These are phyloP conservation scores for Balanococcus diminutus DNA, from an alignment of 2,888 invertebrate species.

Conservation along the genomic window DNA sequence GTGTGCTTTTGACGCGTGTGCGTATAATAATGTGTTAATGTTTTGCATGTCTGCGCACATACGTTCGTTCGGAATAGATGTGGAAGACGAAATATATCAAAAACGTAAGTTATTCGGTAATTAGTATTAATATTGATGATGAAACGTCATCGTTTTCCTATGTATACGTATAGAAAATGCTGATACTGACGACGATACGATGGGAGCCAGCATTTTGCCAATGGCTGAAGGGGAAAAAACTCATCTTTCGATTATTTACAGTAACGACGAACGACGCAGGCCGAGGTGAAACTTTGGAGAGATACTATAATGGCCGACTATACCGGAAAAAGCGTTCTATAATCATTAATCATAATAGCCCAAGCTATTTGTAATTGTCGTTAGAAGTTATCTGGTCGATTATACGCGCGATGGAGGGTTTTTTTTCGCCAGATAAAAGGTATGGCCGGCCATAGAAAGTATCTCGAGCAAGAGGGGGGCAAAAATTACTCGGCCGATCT, in stretches of 20 bases:
- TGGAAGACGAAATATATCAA: constrained; percentile 5
- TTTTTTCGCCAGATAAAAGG: not conserved
- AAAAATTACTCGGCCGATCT: not conserved
- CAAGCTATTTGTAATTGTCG: constrained; percentile 36
- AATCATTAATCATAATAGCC: constrained; percentile 28
- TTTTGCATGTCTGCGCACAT: not conserved
- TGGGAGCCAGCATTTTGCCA: not conserved
- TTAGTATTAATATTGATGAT: constrained; percentile 4
- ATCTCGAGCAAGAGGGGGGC: not conserved
- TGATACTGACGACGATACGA: not conserved
- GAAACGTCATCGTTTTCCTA: not conserved
- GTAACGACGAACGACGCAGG: not conserved
- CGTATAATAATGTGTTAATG: not conserved
- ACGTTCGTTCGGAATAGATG: not conserved
- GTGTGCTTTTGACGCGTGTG: not conserved
- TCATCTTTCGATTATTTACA: not conserved
- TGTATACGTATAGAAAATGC: not conserved
- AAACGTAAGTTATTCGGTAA: constrained; percentile 30
- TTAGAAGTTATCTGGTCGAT: constrained; percentile 2
- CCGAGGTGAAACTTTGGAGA: not conserved
- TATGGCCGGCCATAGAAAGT: not conserved
- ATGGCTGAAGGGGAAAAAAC: not conserved
- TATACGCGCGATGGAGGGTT: not conserved
- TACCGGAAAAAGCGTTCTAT: not conserved
- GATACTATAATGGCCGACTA: not conserved